phyloP scores from a whole-genome alignment of 2,113 vertebrate species.

The Onychostoma macrolepis region DNA sequence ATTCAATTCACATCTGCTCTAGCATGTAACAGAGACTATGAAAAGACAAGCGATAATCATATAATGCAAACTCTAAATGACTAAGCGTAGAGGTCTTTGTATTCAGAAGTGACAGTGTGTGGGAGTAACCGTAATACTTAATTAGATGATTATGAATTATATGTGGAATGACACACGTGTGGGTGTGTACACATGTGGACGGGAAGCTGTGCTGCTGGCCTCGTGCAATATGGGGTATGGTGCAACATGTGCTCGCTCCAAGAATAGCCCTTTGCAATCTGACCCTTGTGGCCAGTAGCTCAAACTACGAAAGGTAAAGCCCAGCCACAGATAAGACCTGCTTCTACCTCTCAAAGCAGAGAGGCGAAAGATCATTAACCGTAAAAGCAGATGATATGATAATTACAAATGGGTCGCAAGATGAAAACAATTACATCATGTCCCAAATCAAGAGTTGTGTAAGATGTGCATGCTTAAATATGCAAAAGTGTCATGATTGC shows the following conservation, averaged over 20 bases:
- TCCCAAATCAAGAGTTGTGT: background rate
- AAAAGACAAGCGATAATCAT: background rate
- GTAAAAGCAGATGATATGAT: background rate
- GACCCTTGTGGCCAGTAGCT: constrained; percentile 50
- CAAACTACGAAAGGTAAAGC: constrained; percentile 37
- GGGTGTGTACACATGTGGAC: constrained; percentile 24
- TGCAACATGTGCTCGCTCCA: constrained; percentile 53
- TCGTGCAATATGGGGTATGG: constrained; percentile 51
- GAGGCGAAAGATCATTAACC: background rate
- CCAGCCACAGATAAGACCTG: background rate
- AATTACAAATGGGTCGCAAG: background rate
- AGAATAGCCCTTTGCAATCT: constrained; percentile 67
- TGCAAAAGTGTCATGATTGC: background rate
- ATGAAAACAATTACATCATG: background rate
- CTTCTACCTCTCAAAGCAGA: background rate
- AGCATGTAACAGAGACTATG: background rate
- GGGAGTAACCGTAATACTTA: background rate
- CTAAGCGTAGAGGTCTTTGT: background rate
- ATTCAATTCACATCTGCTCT: background rate
- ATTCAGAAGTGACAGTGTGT: background rate
- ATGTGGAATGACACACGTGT: background rate
- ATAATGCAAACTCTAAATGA: background rate
- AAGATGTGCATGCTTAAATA: background rate
- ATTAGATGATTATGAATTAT: constrained; percentile 3
- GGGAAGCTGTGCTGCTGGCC: background rate